Base-by-base conservation (phyloP, 2,888 invertebrate species). In the Colletes collaris region DNA sequence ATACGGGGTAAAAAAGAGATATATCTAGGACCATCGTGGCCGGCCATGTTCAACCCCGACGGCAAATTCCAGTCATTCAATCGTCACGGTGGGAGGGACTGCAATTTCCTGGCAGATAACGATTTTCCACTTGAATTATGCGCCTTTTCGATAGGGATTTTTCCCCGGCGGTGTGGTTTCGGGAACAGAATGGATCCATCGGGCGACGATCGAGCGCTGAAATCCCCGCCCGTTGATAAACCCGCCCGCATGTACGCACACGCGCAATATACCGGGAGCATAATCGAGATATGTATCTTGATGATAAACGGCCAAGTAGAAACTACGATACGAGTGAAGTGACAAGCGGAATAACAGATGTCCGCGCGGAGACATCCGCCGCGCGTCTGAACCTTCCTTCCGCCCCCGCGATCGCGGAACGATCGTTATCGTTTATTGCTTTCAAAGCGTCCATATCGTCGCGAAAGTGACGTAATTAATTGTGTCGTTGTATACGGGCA, bases 301-400 rank as follows among this genome's bases (percentile, higher is more conserved):
- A 70, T 85, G 86, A 86, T 85, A 79, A 83, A 86, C 85, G 83
- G 85, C 76, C 49, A 76, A 75, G 79, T 79, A 86, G 73, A 74
- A 84, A 81, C 59, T 66, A 83, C 83, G 79, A 69, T 79, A 74
- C 75, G 85, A 79, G 83, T 70, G 79, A 86, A 86, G 85, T 79
- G 86, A 86, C 85, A 83, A 59, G 66, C 73, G 63, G 76, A 79
- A 81, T 86, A 86, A 86, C 87, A 81, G 83, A 86, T 83, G 85
- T 77, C 83, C 70, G 67, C 56, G 58, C 53, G 50, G 85, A 81
- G 76, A 77, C 87, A 76, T 84, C 73, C 76, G 72, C 71, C 75
- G 49, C 74, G 55, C 74, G 73, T 69, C 81, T 75, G 50, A 81
- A 78, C 68, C 68, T 75, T 80, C 59, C 83, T 76, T 77, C 65